A percentile compares a stretch with the other conserved stretches of the same genome.
These are phyloP conservation scores for Galerucella nymphaeae DNA, from an alignment of 2,888 invertebrate genomes.

Conservation along the genomic window DNA sequence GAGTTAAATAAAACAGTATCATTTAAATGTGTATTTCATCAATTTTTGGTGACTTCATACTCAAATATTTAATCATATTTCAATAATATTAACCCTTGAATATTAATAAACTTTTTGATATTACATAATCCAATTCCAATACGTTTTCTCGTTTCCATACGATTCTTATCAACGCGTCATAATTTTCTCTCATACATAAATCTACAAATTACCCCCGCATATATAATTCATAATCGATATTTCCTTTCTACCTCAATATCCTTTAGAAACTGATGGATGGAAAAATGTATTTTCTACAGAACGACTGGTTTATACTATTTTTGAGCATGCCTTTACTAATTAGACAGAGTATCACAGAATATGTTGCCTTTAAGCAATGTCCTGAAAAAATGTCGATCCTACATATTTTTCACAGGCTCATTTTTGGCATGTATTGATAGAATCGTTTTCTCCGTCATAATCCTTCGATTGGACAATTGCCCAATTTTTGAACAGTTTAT, in stretches of 20 bases:
- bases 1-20: too few relatives aligned
- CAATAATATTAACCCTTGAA: too few relatives aligned
- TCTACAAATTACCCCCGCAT: constrained; percentile 14
- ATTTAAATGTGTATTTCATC: too few relatives aligned
- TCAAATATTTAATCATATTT: too few relatives aligned
- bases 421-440: too few relatives aligned
- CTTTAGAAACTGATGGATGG: not conserved
- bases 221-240: constrained; percentile 18
- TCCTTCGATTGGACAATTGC: not conserved
- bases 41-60: too few relatives aligned
- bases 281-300: constrained; percentile 17
- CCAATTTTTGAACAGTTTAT: not conserved
- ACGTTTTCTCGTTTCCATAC: not conserved
- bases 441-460: too few relatives aligned
- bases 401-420: too few relatives aligned
- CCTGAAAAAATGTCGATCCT: too few relatives aligned
- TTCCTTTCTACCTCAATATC: constrained; percentile 9
- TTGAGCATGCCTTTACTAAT: not conserved
- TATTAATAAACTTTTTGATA: not conserved
- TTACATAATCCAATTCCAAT: not conserved
- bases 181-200: constrained; percentile 4
- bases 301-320: not conserved
- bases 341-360: not conserved
- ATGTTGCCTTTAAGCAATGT: too few relatives aligned
- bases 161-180: not conserved